phyloP scores from a whole-genome alignment of 2,888 invertebrate species.

The Eilema depressum region DNA sequence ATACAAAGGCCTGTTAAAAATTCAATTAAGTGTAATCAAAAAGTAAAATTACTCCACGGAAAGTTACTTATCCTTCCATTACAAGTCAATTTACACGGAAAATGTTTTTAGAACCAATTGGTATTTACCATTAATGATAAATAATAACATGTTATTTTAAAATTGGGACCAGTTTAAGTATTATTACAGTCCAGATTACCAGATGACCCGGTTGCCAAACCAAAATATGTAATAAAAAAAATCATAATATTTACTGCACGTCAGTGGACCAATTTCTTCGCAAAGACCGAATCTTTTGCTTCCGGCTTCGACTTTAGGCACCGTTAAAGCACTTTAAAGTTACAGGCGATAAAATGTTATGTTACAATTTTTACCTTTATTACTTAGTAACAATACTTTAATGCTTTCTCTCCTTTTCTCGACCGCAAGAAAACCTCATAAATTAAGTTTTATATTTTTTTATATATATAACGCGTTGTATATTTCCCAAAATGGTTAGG shows the following conservation, averaged over 20 bases:
- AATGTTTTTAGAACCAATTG: conserved; percentile 2
- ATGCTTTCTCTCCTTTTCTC: conserved; percentile 61
- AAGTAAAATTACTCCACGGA: background rate
- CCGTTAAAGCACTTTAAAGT: conserved; percentile 34
- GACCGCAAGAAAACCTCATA: conserved; percentile 64
- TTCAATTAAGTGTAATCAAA: conserved; percentile 3
- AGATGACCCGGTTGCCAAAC: conserved; percentile 3
- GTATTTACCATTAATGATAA: conserved; percentile 7
- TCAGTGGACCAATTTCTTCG: conserved; percentile 19
- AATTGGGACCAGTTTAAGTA: conserved; percentile 9
- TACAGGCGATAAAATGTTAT: conserved; percentile 43
- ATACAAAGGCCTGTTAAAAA: conserved; percentile 1
- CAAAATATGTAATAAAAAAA: conserved; percentile 18
- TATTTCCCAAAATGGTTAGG: conserved; percentile 66
- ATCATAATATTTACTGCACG: conserved; percentile 9
- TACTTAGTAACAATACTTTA: conserved; percentile 53
- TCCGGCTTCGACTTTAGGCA: conserved; percentile 44
- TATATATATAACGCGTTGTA: conserved; percentile 46
- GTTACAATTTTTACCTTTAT: conserved; percentile 51
- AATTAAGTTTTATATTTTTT: conserved; percentile 66
- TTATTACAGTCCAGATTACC: background rate
- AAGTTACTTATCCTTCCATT: conserved; percentile 12
- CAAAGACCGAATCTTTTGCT: conserved; percentile 26
- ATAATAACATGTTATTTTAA: conserved; percentile 13
- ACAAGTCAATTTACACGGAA: conserved; percentile 9